Evolutionary conservation across 2,113 vertebrate genomes (phyloP), one percentile per base, ranked within the genome.

Genomic region (Plectropomus leopardus): DNA sequence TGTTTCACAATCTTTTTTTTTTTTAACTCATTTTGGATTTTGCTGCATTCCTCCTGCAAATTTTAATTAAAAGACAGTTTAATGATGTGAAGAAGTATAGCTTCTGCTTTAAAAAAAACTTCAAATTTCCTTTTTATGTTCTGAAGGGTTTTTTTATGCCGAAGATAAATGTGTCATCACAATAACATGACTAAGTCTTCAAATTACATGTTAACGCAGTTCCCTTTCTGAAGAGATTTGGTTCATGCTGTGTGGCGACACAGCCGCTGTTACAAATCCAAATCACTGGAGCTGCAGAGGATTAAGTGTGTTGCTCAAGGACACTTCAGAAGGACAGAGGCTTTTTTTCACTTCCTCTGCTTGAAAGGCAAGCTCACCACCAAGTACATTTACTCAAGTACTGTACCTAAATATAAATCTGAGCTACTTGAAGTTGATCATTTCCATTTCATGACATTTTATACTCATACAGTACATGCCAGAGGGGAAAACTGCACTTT

Each of bases 241-340:
- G n/a, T 73, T 84, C 64, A 36, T 48, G 63, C 57, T 44, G 53
- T 42, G 72, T 9, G 55, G 70, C 51, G 6, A 28, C 57, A 78
- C 40, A 59, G 59, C 60, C 4, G 5, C 47, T 55, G 58, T 59
- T 71, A 40, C 61, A 80, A 90, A 85, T 88, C 51, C 78, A 78
- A 83, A 85, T 83, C 57, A 78, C 23, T 73, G 36, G 57, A 80
- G 66, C 45, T 72, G 34, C 24, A n/a, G 40, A 68, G 78, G 78
- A 87, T 86, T 85, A 80, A 77, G 74, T 67, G 72, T 71, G 44
- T 71, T 78, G 59, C 84, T 89, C 76, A 85, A 86, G 84, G 86
- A 79, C 82, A 82, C 67, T 53, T 76, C 55, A 82, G 86, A 71
- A 78, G 61, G 42, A 82, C 45, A 44, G n/a, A 55, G 42, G 36